phyloP scores from a whole-genome alignment of 2,888 invertebrate genomes.

The Cynaeus angustus region DNA sequence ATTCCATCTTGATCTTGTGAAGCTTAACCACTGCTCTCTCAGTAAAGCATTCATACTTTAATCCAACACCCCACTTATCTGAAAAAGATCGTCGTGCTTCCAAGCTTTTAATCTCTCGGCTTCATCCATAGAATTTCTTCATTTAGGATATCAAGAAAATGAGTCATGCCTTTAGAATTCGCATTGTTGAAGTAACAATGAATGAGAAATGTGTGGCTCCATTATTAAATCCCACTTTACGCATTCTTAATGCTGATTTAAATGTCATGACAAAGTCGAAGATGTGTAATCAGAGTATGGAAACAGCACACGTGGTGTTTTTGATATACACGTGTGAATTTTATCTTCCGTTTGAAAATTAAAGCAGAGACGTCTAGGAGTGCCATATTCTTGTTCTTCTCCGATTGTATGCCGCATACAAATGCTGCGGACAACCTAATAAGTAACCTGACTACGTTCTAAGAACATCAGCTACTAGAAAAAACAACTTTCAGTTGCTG shows the following conservation, averaged over 20 bases:
- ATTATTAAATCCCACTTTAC: slow-evolving; percentile 47
- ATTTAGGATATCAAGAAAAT: slow-evolving; percentile 42
- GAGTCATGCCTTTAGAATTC: slow-evolving; percentile 46
- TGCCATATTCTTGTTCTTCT: slow-evolving; percentile 5
- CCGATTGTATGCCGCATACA: slow-evolving; percentile 24
- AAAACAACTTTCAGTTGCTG: slow-evolving; percentile 47
- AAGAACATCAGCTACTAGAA: slow-evolving; percentile 29
- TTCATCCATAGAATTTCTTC: slow-evolving; percentile 25
- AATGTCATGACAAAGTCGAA: slow-evolving; percentile 28
- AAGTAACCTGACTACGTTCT: slow-evolving; percentile 36
- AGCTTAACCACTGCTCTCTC: slow-evolving; percentile 13
- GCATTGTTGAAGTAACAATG: slow-evolving; percentile 42
- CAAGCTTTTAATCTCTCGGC: not conserved
- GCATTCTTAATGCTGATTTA: slow-evolving; percentile 37
- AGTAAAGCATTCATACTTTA: slow-evolving; percentile 12
- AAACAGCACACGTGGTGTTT: not conserved
- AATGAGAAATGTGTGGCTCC: slow-evolving; percentile 43
- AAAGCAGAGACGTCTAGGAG: not conserved
- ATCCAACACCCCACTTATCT: not conserved
- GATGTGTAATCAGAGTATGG: slow-evolving; percentile 11
- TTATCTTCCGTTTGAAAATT: not conserved
- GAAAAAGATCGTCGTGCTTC: not conserved
- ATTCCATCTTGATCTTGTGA: slow-evolving; percentile 12
- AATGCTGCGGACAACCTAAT: slow-evolving; percentile 37
- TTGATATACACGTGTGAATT: not conserved